Evolutionary conservation across 2,113 vertebrate genomes (phyloP), one percentile per base, ranked within the genome.

Genomic region (Sylvietta virens): DNA sequence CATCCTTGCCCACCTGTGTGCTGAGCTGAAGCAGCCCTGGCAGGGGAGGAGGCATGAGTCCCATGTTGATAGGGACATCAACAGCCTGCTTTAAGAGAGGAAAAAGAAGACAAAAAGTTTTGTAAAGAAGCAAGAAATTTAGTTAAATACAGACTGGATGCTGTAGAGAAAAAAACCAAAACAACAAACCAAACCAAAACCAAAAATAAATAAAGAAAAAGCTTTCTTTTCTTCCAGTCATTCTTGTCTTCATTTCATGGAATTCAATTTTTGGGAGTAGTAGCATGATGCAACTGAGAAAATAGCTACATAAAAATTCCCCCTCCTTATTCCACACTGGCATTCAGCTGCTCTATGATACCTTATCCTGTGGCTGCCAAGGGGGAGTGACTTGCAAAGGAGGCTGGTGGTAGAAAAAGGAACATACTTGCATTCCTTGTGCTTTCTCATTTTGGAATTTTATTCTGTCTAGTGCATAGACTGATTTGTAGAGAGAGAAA

Each of bases 181-280:
- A 15, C 28, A 57, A n/a, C n/a, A 19, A 44, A 51, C 8, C 35
- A 37, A 31, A 50, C 17, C 3, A 20, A 47, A 16, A 10, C 11
- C 30, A 23, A 28, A 40, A 37, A 5, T 7, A 42, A 53, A 20
- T 1, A 27, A 12, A 27, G 1, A 39, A 76, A 37, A 50, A 21
- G 0, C 18, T 74, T 82, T 82, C 1, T 74, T 85, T 80, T 70
- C 42, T 87, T 85, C 57, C 61, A 90, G 53, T 17, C 53, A 69
- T 89, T 92, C 61, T 72, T 81, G 65, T 48, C 57, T 77, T 85
- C 21, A 31, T 60, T 87, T 84, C 24, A 61, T 42, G 54, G 57
- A 94, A 94, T 94, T 79, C 54, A 66, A 3, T 53, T 91, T 92
- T 65, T 79, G 28, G 71, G 87, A 87, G 40, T 35, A 89, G 57